phyloP scores from a whole-genome alignment of 1,140 invertebrate species.

The Berghia stephanieae region DNA sequence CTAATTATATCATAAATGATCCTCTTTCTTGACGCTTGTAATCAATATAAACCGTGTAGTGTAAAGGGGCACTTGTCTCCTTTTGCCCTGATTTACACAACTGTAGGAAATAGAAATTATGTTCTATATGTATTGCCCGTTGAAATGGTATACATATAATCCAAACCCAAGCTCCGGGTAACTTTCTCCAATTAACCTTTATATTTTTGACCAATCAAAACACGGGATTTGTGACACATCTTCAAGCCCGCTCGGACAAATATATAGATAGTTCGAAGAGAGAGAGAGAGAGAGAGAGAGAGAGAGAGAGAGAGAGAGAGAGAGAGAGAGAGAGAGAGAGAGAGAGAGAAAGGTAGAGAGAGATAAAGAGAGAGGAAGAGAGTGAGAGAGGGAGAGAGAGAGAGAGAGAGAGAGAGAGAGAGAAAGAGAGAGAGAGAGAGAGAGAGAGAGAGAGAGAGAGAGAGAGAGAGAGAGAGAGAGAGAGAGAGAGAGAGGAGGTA shows the following conservation, averaged over 20 bases:
- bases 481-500: slow-evolving; percentile 2
- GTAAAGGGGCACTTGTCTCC: too few species aligned
- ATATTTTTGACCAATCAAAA: too few species aligned
- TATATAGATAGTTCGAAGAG: background rate
- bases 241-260: background rate
- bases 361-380: background rate
- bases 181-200: too few species aligned
- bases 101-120: too few species aligned
- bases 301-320: background rate
- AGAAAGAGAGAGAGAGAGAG: background rate
- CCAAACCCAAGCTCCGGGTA: too few species aligned
- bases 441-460: slow-evolving; percentile 9
- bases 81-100: too few species aligned
- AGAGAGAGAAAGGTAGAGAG: background rate
- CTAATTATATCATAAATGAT: too few species aligned
- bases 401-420: slow-evolving; percentile 7
- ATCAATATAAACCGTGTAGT: too few species aligned
- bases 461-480: slow-evolving; percentile 19
- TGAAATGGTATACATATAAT: too few species aligned
- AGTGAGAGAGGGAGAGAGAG: background rate
- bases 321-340: background rate
- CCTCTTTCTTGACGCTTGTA: too few species aligned
- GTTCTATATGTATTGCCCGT: too few species aligned
- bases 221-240: background rate
- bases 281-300: background rate